Evolutionary conservation across 2,113 vertebrate genomes (phyloP).

Genomic region (Mystacornis crossleyi): DNA sequence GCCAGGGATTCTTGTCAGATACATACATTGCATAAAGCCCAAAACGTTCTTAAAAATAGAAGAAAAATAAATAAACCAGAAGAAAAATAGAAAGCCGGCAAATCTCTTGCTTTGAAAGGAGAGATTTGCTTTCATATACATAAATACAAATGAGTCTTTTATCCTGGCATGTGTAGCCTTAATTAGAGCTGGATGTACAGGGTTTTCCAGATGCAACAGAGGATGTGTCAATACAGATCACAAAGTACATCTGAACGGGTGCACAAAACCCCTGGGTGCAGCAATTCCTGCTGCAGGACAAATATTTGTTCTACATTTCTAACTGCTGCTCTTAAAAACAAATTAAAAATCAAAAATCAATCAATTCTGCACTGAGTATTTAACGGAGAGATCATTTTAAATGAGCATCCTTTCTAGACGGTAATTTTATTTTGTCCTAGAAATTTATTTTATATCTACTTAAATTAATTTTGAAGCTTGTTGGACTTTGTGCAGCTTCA

Average conservation of each 20-base stretch:
- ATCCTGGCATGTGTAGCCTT: neutral
- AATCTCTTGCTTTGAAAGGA: neutral
- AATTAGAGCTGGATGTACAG: neutral
- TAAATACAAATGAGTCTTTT: slow-evolving; percentile 28
- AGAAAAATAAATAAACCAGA: slow-evolving; percentile 15
- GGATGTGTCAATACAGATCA: neutral
- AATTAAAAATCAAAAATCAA: neutral
- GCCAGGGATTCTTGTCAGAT: neutral
- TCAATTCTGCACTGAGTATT: neutral
- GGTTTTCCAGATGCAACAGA: neutral
- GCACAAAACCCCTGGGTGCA: neutral
- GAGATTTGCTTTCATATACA: neutral
- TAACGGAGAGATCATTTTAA: neutral
- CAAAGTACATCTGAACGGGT: neutral
- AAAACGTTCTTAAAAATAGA: slow-evolving; percentile 9
- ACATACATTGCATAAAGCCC: neutral
- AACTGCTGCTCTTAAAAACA: neutral
- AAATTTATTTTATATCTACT: neutral
- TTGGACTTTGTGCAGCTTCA: neutral
- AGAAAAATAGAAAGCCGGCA: neutral
- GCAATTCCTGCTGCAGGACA: neutral
- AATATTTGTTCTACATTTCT: neutral
- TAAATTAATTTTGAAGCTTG: neutral
- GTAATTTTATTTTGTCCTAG: accelerated
- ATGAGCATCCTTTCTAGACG: accelerated